phyloP scores from a whole-genome alignment of 2,113 vertebrate genomes.

The Panthera leo region DNA sequence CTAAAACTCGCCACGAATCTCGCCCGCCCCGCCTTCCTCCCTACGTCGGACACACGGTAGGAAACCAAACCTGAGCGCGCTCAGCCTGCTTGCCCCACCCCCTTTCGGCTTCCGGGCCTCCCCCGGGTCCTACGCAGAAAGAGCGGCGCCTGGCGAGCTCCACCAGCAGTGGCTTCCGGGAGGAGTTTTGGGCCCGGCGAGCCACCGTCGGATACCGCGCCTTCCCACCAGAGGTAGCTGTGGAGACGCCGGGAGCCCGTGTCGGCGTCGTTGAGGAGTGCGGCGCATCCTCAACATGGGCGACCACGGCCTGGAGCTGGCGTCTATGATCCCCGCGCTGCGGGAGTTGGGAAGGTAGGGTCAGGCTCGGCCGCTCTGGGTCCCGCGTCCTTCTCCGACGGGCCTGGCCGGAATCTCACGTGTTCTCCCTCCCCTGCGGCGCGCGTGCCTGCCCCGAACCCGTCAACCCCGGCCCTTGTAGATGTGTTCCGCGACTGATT shows the following conservation, averaged over 20 bases:
- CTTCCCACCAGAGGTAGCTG: neutral
- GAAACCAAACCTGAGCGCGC: rapidly evolving
- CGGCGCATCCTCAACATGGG: conserved; percentile 71
- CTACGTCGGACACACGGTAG: rapidly evolving
- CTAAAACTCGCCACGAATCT: rapidly evolving
- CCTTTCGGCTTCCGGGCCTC: neutral
- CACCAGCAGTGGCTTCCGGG: neutral
- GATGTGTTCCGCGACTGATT: neutral
- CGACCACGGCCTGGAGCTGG: conserved; percentile 93
- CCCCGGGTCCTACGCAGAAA: neutral
- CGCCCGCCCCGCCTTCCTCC: rapidly evolving
- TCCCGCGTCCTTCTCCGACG: neutral
- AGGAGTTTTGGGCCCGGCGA: conserved; percentile 59
- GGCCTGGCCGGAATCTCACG: neutral
- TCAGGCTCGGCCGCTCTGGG: rapidly evolving
- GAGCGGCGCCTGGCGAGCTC: rapidly evolving
- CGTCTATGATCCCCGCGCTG: conserved; percentile 97
- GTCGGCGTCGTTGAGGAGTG: neutral
- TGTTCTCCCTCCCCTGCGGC: neutral
- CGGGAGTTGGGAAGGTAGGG: conserved; percentile 93
- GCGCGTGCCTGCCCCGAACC: no score
- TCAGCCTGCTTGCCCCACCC: neutral
- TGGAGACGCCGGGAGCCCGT: neutral
- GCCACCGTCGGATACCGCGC: conserved; percentile 37
- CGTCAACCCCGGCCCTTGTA: rapidly evolving